Evolutionary conservation across 2,888 invertebrate genomes (phyloP), one percentile per base, ranked within the genome.

Genomic region (Platycheirus rosarum): DNA sequence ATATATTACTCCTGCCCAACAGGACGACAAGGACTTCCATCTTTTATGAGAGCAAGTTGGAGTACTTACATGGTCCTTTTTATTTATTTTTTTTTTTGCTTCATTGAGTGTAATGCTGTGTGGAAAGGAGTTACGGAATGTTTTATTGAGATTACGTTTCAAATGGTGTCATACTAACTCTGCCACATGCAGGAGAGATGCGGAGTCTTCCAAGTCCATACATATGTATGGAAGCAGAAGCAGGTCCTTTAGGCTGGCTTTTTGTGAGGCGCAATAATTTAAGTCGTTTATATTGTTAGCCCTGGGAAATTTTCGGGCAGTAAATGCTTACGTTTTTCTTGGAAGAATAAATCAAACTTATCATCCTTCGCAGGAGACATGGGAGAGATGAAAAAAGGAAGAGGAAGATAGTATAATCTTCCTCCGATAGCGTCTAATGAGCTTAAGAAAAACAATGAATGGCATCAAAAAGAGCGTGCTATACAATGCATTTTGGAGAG

Each of bases 121-220:
- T 65, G 51, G 55, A 66, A 76, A 62, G 76, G 80, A 80, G 71
- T 76, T 65, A 66, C 40, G 48, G 70, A 66, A 70, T 75, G 75
- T 75, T 75, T 74, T 66, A 75, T 75, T 51, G 65, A 70, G 80
- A 80, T 80, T 70, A 70, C 65, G 44, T 69, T 74, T 35, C 63
- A 63, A 69, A 73, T 4, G 68, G 62, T 42, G 40, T 42, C 8
- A 26, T 29, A 23, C 37, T 42, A 29, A 42, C 57, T 18, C 29
- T 29, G 44, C 60, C 26, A 44, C 18, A 37, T 57, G 40, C 53
- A 53, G 35, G 18, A 35, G 18, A 35, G n/a, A 53, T 35, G 2
- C 1, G 3, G 20, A 4, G 11, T n/a, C 16, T 11, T 11, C 1
- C 14, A 0, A 13, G 5, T 37, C 20, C n/a, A 46, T 2, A 11